phyloP scores from a whole-genome alignment of 2,113 vertebrate genomes.

The Lates calcarifer region DNA sequence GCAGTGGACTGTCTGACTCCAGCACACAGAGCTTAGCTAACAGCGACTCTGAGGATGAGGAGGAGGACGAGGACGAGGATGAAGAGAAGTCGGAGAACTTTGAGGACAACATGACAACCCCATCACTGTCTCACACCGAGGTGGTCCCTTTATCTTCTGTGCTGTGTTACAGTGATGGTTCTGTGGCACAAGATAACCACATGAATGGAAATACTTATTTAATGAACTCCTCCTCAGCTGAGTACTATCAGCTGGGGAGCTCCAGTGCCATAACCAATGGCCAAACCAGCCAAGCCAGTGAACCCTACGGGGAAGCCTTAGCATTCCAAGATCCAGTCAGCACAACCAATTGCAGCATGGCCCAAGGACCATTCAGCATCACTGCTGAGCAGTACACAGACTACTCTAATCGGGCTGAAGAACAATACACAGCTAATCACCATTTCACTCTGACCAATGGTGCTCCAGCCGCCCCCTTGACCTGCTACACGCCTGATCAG shows the following conservation, averaged over 20 bases:
- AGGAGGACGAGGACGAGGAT: slow-evolving; percentile 89
- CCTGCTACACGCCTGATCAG: slow-evolving; percentile 89
- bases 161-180: slow-evolving; percentile 91
- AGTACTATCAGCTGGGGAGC: slow-evolving; percentile 95
- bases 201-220: slow-evolving; percentile 91
- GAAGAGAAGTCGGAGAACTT: slow-evolving; percentile 89
- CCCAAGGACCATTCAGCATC: slow-evolving; percentile 90
- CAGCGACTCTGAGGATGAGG: slow-evolving; percentile 95
- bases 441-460: slow-evolving; percentile 87
- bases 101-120: slow-evolving; percentile 81
- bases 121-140: slow-evolving; percentile 80
- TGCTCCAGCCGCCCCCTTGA: slow-evolving; percentile 77
- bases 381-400: slow-evolving; percentile 89
- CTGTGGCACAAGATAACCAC: slow-evolving; percentile 88
- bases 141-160: slow-evolving; percentile 91
- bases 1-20: slow-evolving; percentile 95
- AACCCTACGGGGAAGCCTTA: slow-evolving; percentile 80
- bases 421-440: slow-evolving; percentile 83
- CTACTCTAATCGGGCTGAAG: slow-evolving; percentile 75
- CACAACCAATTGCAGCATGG: slow-evolving; percentile 84
- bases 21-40: slow-evolving; percentile 96
- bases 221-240: slow-evolving; percentile 88
- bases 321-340: slow-evolving; percentile 89
- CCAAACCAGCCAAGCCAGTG: slow-evolving; percentile 83
- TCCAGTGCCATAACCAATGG: slow-evolving; percentile 81